Evolutionary conservation across 2,888 invertebrate genomes (phyloP), one percentile per base, ranked within the genome.

Genomic region (Dendrolimus houi): DNA sequence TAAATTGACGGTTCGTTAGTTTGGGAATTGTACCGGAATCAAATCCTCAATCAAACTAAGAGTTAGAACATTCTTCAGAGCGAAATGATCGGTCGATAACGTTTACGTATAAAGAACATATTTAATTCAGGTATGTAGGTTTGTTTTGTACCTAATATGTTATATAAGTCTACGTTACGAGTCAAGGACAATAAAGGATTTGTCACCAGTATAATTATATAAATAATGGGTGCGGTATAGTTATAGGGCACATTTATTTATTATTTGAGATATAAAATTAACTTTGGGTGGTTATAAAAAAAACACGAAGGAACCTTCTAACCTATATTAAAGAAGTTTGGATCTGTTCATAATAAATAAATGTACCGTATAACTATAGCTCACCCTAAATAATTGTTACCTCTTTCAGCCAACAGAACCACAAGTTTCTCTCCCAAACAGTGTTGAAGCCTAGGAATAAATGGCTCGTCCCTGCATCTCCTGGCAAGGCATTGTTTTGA

Each of bases 361-460:
- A n/a, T n/a, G n/a, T n/a, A n/a, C n/a, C n/a, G n/a, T n/a, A n/a
- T n/a, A n/a, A n/a, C n/a, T n/a, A n/a, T n/a, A n/a, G n/a, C n/a
- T n/a, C n/a, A n/a, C n/a, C n/a, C 57, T 7, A 58, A 56, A 55
- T 53, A 56, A 54, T 59, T 59, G 52, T 70, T 80, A 93, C 94
- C 92, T 93, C 91, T 77, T 91, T 91, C 9, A 94, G 77, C 94
- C 94, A 94, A 65, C 83, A 83, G 63, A 91, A 91, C 94, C 94
- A 94, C 71, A 94, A 85, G 66, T 93, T 93, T 67, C 94, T 86
- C 71, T 94, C 94, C 93, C 93, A 93, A 62, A 92, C 85, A 54
- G 93, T 92, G 64, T 91, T 92, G 77, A 94, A 94, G 56, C 94
- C 94, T 2, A 94, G 87, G 71, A 93, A 94, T 54, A 94, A 81